Conservation (phyloP, 2,113 vertebrate genomes). For the Dipodomys merriami region DNA sequence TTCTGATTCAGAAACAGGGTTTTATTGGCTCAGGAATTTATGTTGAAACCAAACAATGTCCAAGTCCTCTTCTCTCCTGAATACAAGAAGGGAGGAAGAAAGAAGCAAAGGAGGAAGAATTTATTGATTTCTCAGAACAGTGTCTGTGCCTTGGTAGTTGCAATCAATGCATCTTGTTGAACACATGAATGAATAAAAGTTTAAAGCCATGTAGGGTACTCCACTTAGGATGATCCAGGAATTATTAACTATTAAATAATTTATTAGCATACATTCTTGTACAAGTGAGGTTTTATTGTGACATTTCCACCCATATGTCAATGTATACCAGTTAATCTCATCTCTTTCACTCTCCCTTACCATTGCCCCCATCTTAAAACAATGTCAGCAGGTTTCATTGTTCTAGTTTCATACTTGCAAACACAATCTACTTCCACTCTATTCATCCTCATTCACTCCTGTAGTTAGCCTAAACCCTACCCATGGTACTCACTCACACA, state of each 20-base stretch:
- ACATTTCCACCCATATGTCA: too few species aligned
- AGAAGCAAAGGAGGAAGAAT: not conserved
- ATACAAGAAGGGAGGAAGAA: not conserved
- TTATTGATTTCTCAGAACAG: not conserved
- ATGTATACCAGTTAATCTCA: too few species aligned
- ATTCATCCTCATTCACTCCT: too few species aligned
- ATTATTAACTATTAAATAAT: not conserved
- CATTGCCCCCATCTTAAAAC: too few species aligned
- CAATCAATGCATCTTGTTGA: not conserved
- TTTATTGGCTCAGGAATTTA: not conserved
- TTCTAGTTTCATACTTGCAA: too few species aligned
- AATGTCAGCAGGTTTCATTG: too few species aligned
- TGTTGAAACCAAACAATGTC: not conserved
- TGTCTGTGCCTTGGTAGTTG: not conserved
- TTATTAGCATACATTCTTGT: too few species aligned
- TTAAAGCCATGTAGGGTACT: not conserved
- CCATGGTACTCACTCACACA: too few species aligned
- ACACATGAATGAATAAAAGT: not conserved
- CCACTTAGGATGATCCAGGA: not conserved
- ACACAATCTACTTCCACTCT: too few species aligned
- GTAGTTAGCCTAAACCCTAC: too few species aligned
- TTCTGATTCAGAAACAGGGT: not conserved
- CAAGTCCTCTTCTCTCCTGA: not conserved
- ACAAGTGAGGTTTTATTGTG: too few species aligned
- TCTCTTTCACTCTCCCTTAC: too few species aligned